phyloP scores from a whole-genome alignment of 2,797 vertebrate species.

The Melanotaenia boesemani region DNA sequence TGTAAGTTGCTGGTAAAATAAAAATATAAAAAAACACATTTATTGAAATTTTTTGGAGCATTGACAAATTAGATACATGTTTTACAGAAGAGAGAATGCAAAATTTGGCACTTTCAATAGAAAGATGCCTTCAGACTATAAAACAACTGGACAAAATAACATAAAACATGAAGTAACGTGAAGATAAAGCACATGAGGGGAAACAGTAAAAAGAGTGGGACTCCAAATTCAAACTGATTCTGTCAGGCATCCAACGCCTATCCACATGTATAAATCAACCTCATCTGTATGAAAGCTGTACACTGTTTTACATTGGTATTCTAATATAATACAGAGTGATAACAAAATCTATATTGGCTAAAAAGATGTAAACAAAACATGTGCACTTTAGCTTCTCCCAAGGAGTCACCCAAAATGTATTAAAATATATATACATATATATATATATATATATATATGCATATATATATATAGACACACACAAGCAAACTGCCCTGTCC shows the following conservation, averaged over 20 bases:
- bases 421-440: not conserved
- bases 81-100: conserved; percentile 1
- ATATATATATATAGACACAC: no score
- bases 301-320: conserved; percentile 12
- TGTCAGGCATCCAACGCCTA: not conserved
- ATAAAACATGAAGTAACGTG: conserved; percentile 23
- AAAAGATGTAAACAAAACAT: conserved; percentile 26
- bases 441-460: not conserved
- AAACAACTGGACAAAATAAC: conserved; percentile 7
- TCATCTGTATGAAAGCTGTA: not conserved
- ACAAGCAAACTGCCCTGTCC: not conserved
- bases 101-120: conserved; percentile 12
- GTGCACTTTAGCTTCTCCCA: not conserved
- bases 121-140: conserved; percentile 7
- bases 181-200: conserved; percentile 13
- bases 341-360: conserved; percentile 23
- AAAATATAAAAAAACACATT: conserved; percentile 8
- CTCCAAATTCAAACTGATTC: conserved; percentile 21
- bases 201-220: conserved; percentile 20
- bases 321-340: conserved; percentile 13
- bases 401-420: not conserved
- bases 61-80: conserved; percentile 7
- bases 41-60: conserved; percentile 42
- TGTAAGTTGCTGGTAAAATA: conserved; percentile 8
- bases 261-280: conserved; percentile 14